phyloP scores from a whole-genome alignment of 2,797 vertebrate genomes.

The Cuniculus paca region DNA sequence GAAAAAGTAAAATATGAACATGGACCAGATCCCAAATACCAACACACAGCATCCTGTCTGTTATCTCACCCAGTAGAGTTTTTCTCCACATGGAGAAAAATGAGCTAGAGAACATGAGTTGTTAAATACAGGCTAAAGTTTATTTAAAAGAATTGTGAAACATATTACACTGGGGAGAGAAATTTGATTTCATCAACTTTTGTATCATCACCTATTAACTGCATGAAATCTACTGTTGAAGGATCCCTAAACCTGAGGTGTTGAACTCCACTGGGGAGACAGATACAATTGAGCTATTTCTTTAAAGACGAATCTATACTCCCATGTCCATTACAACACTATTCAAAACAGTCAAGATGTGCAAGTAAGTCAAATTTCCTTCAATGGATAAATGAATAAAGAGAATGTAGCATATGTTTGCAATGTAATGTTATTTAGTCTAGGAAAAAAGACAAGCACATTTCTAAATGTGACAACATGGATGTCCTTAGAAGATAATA shows the following conservation, averaged over 20 bases:
- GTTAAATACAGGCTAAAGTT: not conserved
- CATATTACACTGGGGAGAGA: not conserved
- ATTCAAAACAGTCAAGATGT: not conserved
- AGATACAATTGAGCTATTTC: not conserved
- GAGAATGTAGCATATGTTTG: not conserved
- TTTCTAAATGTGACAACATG: not conserved
- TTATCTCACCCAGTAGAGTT: not conserved
- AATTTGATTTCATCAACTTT: not conserved
- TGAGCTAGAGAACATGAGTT: too few relatives aligned
- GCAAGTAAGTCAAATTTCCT: not conserved
- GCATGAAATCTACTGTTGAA: rapidly evolving
- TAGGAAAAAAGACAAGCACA: not conserved
- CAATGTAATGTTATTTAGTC: not conserved
- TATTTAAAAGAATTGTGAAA: not conserved
- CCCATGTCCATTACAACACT: not conserved
- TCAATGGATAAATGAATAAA: not conserved
- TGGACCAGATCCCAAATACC: not conserved
- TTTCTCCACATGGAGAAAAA: rapidly evolving
- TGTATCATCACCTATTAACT: not conserved
- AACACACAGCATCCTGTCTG: not conserved
- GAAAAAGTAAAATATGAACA: not conserved
- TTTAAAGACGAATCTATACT: not conserved
- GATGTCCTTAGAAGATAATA: too few relatives aligned
- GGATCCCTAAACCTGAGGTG: too few relatives aligned
- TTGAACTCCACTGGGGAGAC: rapidly evolving